Base-by-base conservation (phyloP, 2,797 vertebrate species). In the Cyclopterus lumpus region DNA sequence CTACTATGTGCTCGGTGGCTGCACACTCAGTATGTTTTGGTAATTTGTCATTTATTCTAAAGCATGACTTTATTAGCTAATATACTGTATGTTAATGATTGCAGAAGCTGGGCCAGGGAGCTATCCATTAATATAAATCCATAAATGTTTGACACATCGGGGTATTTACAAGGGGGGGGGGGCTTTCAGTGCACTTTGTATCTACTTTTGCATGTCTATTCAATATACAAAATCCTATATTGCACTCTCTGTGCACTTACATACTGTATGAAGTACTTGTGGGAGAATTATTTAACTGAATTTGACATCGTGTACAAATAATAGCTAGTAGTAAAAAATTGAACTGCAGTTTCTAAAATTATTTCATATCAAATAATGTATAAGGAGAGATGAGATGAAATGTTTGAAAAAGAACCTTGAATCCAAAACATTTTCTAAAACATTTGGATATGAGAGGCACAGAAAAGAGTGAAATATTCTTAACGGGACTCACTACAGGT, bases 51-150 rank as follows among this genome's bases (percentile, higher is more conserved):
- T 70, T 36, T 2, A 74, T 81, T 42, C 54, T 12, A 72, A 76
- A 51, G 40, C 5, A 15, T 58, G 36, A 55, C 53, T 75, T 70
- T 51, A 82, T 71, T 69, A 71, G 73, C 24, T 61, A 51, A 73
- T 72, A 65, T 46, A 34, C 20, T 63, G 6, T 57, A 42, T 38
- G 86, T 89, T 89, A 90, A 91, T 89, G 70, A 90, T 84, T 88
- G 64, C 8, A 70, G 44, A 66, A 32, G 30, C 7, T 6, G 40
- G 16, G 73, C 63, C 40, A 73, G 22, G 28, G 20, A 82, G 77
- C 70, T 79, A 71, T 57, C 55, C 54, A 84, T 84, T 88, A 77
- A 83, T 38, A 48, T 44, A 36, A 67, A 64, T 77, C 71, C 6
- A 53, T 86, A 46, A 88, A 90, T 88, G 85, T 87, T 84, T 83